Evolutionary conservation across 1,140 invertebrate species (phyloP), one percentile per base, ranked within the genome.

Genomic region (Hyphantria cunea): DNA sequence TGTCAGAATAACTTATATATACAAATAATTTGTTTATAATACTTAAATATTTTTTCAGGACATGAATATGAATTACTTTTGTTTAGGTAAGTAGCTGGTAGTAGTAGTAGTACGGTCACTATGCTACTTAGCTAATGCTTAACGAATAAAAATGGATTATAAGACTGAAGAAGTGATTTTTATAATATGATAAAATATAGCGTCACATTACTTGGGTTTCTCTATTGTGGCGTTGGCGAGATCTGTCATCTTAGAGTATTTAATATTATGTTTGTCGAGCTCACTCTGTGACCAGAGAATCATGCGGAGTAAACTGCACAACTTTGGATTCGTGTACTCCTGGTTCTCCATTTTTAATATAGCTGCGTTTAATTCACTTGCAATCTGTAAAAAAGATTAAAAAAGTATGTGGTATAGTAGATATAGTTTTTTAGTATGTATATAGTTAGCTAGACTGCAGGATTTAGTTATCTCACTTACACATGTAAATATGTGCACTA

Each of bases 201-300:
- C 7, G 49, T 53, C 31, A 44, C 66, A 70, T 83, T 76, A 96
- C 92, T 96, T 95, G 63, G 94, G 92, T 65, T 93, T 93, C 67
- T 97, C 96, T 80, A 98, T 95, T 0, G 93, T 94, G 13, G 96
- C 96, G 69, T 93, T 94, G 12, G 96, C 95, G 13, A 98, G 90
- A 78, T 98, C 96, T 11, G 95, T 96, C 96, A 99, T 97, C 91
- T 97, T 97, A 0, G 97, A 96, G 84, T 97, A 99, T 86, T 96
- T 97, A 0, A 97, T 94, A 91, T 97, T 97, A 78, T 98, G 98
- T 78, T 96, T 98, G 82, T 98, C 97, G 0, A 99, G 91, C 84
- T 99, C 97, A 68, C 97, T 96, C 87, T 99, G 98, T 0, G 97
- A 96, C 98, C 98, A 99, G 5, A 98, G 89, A 70, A 99, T 96